Evolutionary conservation across 2,113 vertebrate species (phyloP), one percentile per base, ranked within the genome.

Genomic region (Myanophis thanlyinensis): DNA sequence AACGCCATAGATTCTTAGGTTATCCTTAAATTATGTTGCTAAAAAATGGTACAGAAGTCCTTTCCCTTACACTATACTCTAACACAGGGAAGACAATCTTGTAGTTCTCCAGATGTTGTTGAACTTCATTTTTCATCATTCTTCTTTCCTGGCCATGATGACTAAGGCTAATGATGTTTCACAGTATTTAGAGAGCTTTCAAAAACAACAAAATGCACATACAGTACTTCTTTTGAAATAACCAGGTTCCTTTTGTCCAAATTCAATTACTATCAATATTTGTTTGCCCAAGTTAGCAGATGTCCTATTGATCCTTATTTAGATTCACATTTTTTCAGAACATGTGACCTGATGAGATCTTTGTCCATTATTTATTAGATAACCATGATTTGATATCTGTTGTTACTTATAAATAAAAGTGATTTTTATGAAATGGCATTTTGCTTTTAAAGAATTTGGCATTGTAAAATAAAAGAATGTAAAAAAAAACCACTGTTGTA

Each of bases 401-500:
- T 56, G 18, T 67, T 47, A 30, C 87, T 54, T 92, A 20, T 89
- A 54, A 89, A 89, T 73, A 84, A 92, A 92, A 51, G n/a, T 88
- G n/a, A 80, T 30, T 73, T 84, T 35, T 59, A 27, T 22, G 35
- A 13, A 47, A 56, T 15, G 6, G 30, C 40, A 11, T 89, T 84
- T 92, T 56, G 27, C 87, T 92, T 48, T 92, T 92, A 11, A 56
- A n/a, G 27, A 46, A 89, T 92, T 92, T 84, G 44, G 27, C 87
- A 48, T 30, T 44, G 62, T 47, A 47, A 48, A 89, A 54, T 73
- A 18, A 54, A 89, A 25, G 35, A 89, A 84, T 92, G 48, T 46
- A 11, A 8, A 8, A 46, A 67, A 52, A 27, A 40, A 62, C 7
- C 35, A 49, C 5, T 40, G 12, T 47, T 53, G 87, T 84, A 92